A percentile compares a stretch with the other conserved stretches of the same genome.
These are phyloP conservation scores for Phalacrocorax pelagicus DNA, from an alignment of 2,113 vertebrate species.

Conservation along the genomic window DNA sequence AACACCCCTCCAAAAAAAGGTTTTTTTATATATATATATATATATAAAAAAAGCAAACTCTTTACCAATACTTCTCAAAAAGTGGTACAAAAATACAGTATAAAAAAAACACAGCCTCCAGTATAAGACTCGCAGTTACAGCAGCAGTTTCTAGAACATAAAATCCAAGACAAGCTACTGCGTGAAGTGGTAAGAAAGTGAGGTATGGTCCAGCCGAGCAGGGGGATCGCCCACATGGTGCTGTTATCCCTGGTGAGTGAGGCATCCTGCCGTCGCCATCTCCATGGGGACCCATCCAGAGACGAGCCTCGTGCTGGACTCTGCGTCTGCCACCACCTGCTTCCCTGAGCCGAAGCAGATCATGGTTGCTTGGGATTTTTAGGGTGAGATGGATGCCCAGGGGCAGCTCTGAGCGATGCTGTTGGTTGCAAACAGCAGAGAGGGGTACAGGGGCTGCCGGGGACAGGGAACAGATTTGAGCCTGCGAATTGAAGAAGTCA, in stretches of 20 bases:
- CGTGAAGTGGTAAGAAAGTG: conserved; percentile 70
- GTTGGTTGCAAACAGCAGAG: accelerated
- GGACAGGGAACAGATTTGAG: not conserved
- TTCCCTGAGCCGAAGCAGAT: not conserved
- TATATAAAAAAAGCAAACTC: conserved; percentile 68
- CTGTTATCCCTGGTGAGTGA: not conserved
- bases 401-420: not conserved
- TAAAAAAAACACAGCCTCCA: conserved; percentile 70
- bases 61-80: conserved; percentile 77
- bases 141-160: conserved; percentile 70
- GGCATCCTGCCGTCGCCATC: accelerated
- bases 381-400: accelerated
- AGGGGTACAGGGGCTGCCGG: not conserved
- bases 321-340: not conserved
- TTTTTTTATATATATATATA: not conserved
- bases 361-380: not conserved
- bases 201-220: conserved; percentile 72
- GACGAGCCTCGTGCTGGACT: not conserved
- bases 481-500: not conserved
- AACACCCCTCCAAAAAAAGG: not conserved
- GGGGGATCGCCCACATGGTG: not conserved
- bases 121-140: conserved; percentile 67
- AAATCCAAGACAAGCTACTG: conserved; percentile 66
- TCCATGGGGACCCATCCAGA: not conserved
- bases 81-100: conserved; percentile 83